These are phyloP conservation scores for Antechinus stuartii DNA, from an alignment of 2,113 vertebrate genomes.

Conservation along the genomic window DNA sequence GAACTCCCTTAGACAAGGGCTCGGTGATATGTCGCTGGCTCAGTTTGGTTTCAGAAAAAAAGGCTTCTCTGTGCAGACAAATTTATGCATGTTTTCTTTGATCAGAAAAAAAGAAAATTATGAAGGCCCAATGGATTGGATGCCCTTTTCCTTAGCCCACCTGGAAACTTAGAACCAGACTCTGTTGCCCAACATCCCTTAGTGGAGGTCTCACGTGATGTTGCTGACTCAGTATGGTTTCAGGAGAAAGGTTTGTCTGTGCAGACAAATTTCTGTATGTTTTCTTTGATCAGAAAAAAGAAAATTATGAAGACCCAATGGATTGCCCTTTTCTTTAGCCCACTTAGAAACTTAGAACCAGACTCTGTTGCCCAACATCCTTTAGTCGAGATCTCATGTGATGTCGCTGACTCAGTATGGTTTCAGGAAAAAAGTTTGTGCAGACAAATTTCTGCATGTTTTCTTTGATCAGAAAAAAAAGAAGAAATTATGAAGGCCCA, in stretches of 20 bases:
- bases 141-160: background rate
- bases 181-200: background rate
- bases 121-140: background rate
- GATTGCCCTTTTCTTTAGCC: background rate
- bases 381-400: background rate
- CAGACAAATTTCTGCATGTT: background rate
- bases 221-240: background rate
- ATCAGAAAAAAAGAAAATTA: background rate
- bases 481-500: background rate
- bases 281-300: background rate
- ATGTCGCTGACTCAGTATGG: background rate
- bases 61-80: background rate
- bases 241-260: background rate
- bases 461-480: background rate
- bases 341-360: background rate
- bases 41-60: background rate
- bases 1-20: background rate
- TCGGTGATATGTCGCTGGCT: background rate
- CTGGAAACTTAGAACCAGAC: background rate
- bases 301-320: background rate
- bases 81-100: background rate
- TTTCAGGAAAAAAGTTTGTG: background rate
- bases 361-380: background rate
- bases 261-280: background rate
- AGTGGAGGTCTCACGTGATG: background rate